phyloP scores from a whole-genome alignment of 1,140 invertebrate genomes.

The Daktulosphaira vitifoliae region DNA sequence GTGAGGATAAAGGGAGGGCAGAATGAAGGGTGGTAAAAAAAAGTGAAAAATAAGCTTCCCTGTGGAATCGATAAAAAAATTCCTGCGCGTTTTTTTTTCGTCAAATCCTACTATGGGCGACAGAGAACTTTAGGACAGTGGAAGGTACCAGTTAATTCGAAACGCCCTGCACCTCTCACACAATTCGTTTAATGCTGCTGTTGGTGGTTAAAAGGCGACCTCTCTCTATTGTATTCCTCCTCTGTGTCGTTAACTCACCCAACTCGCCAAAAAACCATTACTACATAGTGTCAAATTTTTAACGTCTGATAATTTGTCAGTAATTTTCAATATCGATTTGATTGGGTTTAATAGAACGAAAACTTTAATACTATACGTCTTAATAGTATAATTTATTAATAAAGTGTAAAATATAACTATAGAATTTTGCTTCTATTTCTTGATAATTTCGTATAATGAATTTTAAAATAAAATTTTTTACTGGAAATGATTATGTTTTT shows the following conservation, averaged over 20 bases:
- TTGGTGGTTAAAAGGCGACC: conserved; percentile 2
- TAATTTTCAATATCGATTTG: too few species aligned
- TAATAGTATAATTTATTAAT: too few species aligned
- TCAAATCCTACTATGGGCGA: not conserved
- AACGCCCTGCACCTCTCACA: not conserved
- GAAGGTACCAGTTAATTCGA: conserved; percentile 29
- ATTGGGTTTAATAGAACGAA: too few species aligned
- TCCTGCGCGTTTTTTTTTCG: conserved; percentile 31
- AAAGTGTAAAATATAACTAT: too few species aligned
- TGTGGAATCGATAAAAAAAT: conserved; percentile 32
- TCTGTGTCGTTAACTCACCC: not conserved
- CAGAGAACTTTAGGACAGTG: not conserved
- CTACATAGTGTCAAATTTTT: too few species aligned
- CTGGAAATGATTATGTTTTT: too few species aligned
- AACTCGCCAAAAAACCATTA: not conserved
- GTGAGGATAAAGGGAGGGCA: not conserved
- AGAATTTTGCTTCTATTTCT: too few species aligned
- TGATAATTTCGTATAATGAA: too few species aligned
- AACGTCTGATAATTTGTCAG: too few species aligned
- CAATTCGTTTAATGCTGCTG: not conserved
- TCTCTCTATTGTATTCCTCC: not conserved
- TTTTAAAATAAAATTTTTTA: too few species aligned
- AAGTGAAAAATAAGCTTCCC: conserved; percentile 27
- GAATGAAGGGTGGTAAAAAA: not conserved
- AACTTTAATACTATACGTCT: too few species aligned